Base-by-base conservation (phyloP, 2,113 vertebrate species). In the Chelonoidis abingdonii region DNA sequence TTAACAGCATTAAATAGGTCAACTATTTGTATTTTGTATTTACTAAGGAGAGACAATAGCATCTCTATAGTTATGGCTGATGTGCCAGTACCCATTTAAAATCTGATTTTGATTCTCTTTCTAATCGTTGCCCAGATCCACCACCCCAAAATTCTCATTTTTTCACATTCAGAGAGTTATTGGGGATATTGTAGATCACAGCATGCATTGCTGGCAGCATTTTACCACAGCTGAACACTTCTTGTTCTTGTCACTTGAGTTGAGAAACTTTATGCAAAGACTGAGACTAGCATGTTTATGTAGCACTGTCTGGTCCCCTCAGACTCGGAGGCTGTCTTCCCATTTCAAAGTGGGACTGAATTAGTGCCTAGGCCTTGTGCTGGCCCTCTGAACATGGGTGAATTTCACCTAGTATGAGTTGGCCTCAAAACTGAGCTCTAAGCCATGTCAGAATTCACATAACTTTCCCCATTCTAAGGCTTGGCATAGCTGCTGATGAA, bases 371-470 rank as follows among this genome's bases (percentile, higher is more conserved):
- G 19, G 86, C 14, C 44, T 27, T 53, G 8, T 47, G 54, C 57
- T 89, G 53, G 3, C 21, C 91, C 49, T 79, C 49, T 85, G 10
- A 25, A 89, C 44, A 12, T 41, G 44, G 21, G 52, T 90, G 82
- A 92, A 84, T 5, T 6, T 91, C 69, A 86, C 35, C 21, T 76
- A 82, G 5, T 65, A 19, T 2, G 29, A 82, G 52, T 10, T 94
- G 79, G 13, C 9, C 93, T 96, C 76, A 87, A 78, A 92, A 13
- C 47, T 44, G 24, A 91, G 90, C 86, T 52, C 41, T 87, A 76
- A 92, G n/a, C 16, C 21, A 2, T 35, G 80, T 49, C 31, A 87
- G 24, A 41, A 96, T 75, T 41, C 38, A 24, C 22, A 44, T 75
- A 5, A 41, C n/a, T 38, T 75, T 8, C 21, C n/a, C 21, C 38